These are phyloP conservation scores for Dysidea cf. avara DNA, from an alignment of 37 sponge, comb jelly and placozoan genomes.

Conservation along the genomic window DNA sequence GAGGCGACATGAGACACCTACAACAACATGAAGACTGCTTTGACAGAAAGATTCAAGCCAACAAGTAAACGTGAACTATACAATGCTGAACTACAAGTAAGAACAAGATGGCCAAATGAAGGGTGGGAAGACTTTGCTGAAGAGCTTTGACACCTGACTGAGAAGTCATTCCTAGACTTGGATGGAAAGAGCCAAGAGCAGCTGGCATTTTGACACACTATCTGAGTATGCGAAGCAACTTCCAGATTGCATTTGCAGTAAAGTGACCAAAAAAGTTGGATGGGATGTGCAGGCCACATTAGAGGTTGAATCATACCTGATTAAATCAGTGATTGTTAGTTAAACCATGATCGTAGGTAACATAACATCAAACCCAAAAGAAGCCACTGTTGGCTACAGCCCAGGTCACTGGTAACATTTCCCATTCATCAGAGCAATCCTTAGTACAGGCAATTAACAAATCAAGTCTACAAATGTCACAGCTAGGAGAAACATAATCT, in stretches of 20 bases:
- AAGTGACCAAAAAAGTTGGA: constrained; percentile 35
- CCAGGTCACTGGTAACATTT: too few relatives aligned
- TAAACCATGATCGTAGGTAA: too few relatives aligned
- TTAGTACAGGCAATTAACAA: too few relatives aligned
- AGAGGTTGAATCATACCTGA: constrained; percentile 45
- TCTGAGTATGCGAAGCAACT: constrained; percentile 4
- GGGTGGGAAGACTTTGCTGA: background rate
- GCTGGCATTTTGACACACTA: constrained; percentile 21
- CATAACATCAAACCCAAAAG: too few relatives aligned
- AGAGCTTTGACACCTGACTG: background rate
- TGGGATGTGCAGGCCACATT: constrained; percentile 35
- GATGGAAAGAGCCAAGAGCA: constrained; percentile 31
- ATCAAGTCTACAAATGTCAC: too few relatives aligned
- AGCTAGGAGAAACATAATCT: too few relatives aligned
- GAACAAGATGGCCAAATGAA: background rate
- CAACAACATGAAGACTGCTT: background rate
- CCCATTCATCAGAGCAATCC: too few relatives aligned
- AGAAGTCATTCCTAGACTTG: background rate
- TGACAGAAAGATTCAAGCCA: background rate
- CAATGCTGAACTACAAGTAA: background rate
- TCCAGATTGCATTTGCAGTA: constrained; percentile 40
- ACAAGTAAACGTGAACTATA: background rate
- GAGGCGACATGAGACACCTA: background rate
- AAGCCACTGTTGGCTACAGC: too few relatives aligned
- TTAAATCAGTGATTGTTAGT: too few relatives aligned